Percentiles rank a stretch among this genome's conserved stretches.
Evolutionary conservation across 2,797 vertebrate species (phyloP).

Genomic region (Astyanax mexicanus): DNA sequence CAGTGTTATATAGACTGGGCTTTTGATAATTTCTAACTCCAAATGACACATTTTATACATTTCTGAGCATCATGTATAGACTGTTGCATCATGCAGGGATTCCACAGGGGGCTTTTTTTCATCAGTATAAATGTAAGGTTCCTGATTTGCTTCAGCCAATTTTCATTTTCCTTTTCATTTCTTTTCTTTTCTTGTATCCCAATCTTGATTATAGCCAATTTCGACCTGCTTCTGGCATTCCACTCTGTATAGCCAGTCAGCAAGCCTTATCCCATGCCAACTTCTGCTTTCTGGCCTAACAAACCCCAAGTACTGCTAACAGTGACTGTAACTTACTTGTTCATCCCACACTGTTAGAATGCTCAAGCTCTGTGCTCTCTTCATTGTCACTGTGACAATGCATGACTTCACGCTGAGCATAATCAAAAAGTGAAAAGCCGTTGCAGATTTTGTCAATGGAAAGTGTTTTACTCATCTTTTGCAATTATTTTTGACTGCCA

Average conservation of each 20-base stretch:
- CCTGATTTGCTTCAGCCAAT: not conserved
- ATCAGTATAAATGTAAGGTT: too few species aligned
- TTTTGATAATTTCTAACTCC: not conserved
- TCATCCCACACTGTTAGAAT: not conserved
- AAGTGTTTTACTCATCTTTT: not conserved
- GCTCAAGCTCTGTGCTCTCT: not conserved
- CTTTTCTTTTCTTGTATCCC: too few species aligned
- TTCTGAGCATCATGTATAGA: not conserved
- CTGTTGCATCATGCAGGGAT: not conserved
- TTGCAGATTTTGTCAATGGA: conserved; percentile 2
- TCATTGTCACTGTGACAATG: not conserved
- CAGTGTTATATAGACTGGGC: too few species aligned
- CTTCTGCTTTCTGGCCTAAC: not conserved
- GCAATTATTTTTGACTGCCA: not conserved
- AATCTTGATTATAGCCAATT: not conserved
- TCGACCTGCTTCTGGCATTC: not conserved
- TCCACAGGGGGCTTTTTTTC: too few species aligned
- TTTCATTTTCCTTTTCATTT: not conserved
- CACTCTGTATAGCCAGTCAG: not conserved
- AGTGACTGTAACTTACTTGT: not conserved
- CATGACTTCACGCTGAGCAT: not conserved
- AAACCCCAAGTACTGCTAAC: too few species aligned
- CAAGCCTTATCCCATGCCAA: not conserved
- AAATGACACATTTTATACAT: too few species aligned
- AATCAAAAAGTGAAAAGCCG: not conserved